Base-by-base conservation (phyloP, 2,888 invertebrate species). In the Hipparchia sbordonii region DNA sequence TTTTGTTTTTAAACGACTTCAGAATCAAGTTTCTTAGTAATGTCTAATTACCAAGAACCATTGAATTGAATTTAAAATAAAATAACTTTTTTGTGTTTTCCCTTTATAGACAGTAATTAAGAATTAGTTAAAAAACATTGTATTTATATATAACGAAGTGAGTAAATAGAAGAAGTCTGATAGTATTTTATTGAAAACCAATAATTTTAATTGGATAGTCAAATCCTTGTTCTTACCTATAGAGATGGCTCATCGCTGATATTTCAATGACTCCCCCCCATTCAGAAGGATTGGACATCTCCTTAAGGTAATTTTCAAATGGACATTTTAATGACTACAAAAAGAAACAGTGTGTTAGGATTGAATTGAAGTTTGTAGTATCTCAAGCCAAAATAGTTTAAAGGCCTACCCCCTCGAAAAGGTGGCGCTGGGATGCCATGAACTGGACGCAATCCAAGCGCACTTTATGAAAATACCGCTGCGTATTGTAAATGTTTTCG, bases 391-490 rank as follows among this genome's bases (percentile, higher is more conserved):
- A 79, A 76, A 77, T 76, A 79, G 77, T 75, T 59, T 63, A 77
- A 70, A 73, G 48, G 59, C 72, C 74, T 93, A 96, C 96, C 94
- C 95, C 91, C 85, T 95, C 92, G 82, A 97, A 97, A 72, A 95
- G 89, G 71, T 95, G 89, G 74, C 90, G 94, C 82, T 96, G 94
- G 59, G 95, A 89, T 72, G 95, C 94, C 95, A 97, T 97, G 87
- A 95, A 98, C 13, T 95, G 93, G 13, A 97, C 95, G 81, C 97
- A 97, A 78, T 96, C 95, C 80, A 95, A 94, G 71, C 98, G 95
- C 69, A 98, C 96, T 83, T 95, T 95, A 80, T 96, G 94, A 86
- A 97, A 97, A 87, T 96, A 96, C 77, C 96, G 91, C 91, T 98
- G 95, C 45, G 94, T 95, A 71, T 94, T 95, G 81, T 92, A 95